Conservation (phyloP, 2,888 invertebrate genomes). For the Cheilosia grossa region DNA sequence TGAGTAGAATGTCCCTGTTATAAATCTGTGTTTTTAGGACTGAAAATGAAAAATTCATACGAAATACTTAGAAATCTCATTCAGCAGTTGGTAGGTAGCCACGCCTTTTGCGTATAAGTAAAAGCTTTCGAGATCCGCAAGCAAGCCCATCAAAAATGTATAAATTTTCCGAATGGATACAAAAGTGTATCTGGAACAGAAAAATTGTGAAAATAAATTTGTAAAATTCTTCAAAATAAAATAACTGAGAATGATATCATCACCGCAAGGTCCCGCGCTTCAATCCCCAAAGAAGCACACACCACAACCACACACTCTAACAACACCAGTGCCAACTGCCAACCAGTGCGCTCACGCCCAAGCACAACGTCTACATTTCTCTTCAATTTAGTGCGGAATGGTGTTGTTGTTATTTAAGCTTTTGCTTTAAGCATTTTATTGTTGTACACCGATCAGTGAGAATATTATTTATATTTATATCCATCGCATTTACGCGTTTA, state of each 20-base stretch:
- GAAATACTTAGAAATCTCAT: too few relatives aligned
- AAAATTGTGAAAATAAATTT: constrained; percentile 56
- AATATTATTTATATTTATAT: constrained; percentile 35
- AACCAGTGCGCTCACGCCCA: constrained; percentile 60
- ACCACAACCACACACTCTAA: constrained; percentile 12
- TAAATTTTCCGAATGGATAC: neutral
- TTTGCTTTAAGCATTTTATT: constrained; percentile 18
- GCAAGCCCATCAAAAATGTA: too few relatives aligned
- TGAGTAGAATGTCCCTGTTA: too few relatives aligned
- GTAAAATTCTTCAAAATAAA: constrained; percentile 20
- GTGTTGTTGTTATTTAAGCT: constrained; percentile 52
- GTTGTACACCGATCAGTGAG: constrained; percentile 37
- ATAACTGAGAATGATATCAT: constrained; percentile 63
- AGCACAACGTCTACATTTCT: constrained; percentile 57
- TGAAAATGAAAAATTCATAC: too few relatives aligned
- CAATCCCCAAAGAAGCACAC: constrained; percentile 46
- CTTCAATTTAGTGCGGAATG: constrained; percentile 37
- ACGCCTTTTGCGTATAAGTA: neutral
- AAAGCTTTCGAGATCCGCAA: neutral
- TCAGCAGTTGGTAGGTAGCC: too few relatives aligned
- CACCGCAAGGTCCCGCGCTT: constrained; percentile 51
- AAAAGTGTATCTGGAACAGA: constrained; percentile 56
- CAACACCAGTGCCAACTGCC: constrained; percentile 22
- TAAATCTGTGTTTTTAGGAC: too few relatives aligned
- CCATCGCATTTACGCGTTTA: constrained; percentile 34